A percentile compares a stretch with the other conserved stretches of the same genome.
Evolutionary conservation across 2,113 vertebrate species (phyloP).

Genomic region (Fukomys damarensis): DNA sequence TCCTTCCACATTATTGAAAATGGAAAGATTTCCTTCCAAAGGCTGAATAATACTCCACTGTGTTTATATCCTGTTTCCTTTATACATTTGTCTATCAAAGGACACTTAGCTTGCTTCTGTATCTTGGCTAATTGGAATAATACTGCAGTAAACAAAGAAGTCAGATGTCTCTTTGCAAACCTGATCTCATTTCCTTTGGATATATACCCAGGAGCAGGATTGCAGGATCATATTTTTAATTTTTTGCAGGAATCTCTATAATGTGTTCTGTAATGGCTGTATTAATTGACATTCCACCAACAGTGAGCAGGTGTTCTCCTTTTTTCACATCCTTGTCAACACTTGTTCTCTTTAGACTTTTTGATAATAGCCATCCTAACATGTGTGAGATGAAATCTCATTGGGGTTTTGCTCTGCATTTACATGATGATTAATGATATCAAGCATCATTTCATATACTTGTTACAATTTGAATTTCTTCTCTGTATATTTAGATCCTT

Average conservation of each 20-base stretch:
- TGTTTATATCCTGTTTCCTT: neutral
- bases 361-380: neutral
- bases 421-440: neutral
- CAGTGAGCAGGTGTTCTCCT: neutral
- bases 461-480: neutral
- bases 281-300: neutral
- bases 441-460: neutral
- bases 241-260: neutral
- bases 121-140: neutral
- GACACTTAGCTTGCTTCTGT: neutral
- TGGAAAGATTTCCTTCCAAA: neutral
- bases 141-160: neutral
- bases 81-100: neutral
- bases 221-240: neutral
- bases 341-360: neutral
- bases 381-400: neutral
- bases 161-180: neutral
- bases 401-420: neutral
- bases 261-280: neutral
- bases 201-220: neutral
- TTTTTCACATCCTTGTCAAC: neutral
- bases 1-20: neutral
- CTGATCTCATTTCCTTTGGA: neutral
- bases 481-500: neutral
- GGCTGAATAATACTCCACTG: neutral